Conservation (phyloP, 2,888 invertebrate genomes). For the Neoscelio sp. region DNA sequence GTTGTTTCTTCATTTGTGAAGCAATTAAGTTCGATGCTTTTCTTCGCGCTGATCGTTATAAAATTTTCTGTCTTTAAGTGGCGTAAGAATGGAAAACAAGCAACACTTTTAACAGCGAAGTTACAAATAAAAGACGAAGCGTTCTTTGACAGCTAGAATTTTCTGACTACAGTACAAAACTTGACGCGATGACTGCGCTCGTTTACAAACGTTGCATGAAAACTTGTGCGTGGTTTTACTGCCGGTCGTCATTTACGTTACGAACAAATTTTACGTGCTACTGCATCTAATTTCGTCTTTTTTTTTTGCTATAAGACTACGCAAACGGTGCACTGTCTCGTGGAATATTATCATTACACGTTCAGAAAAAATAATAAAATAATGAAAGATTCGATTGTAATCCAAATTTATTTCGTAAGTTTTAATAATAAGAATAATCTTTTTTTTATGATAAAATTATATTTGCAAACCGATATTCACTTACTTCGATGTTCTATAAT, state of each 20-base stretch:
- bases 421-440: no score
- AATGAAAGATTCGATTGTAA: slow-evolving; percentile 34
- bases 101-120: slow-evolving; percentile 38
- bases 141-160: slow-evolving; percentile 53
- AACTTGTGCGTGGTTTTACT: slow-evolving; percentile 76
- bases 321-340: slow-evolving; percentile 51
- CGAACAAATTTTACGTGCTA: slow-evolving; percentile 79
- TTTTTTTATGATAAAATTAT: no score
- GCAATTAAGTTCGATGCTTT: no score
- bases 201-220: slow-evolving; percentile 78
- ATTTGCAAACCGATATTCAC: no score
- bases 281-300: slow-evolving; percentile 62
- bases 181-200: slow-evolving; percentile 70
- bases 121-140: slow-evolving; percentile 36
- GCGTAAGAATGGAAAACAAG: slow-evolving; percentile 26
- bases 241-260: slow-evolving; percentile 77
- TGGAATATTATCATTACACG: slow-evolving; percentile 43
- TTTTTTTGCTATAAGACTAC: slow-evolving; percentile 48
- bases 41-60: not conserved
- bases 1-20: no score
- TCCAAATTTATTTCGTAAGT: no score
- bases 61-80: slow-evolving; percentile 4
- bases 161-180: slow-evolving; percentile 51
- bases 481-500: no score
- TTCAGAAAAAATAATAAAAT: slow-evolving; percentile 36